phyloP scores from a whole-genome alignment of 2,113 vertebrate genomes.

The Haemorhous mexicanus region DNA sequence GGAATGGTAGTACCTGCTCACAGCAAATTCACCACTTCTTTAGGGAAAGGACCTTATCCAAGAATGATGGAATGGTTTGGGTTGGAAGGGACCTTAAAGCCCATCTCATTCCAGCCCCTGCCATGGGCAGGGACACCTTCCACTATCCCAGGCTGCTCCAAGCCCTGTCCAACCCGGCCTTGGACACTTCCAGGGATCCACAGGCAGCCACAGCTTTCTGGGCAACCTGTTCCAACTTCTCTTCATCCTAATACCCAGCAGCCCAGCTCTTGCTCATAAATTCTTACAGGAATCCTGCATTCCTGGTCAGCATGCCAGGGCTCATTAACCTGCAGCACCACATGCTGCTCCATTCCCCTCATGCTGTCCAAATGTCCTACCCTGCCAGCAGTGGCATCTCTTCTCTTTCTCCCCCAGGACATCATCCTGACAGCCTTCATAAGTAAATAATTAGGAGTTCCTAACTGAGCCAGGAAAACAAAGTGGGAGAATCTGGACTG shows the following conservation, averaged over 20 bases:
- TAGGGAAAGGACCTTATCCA: not conserved
- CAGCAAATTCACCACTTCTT: not conserved
- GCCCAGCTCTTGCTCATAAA: not conserved
- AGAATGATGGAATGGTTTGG: not conserved
- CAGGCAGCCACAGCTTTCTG: not conserved
- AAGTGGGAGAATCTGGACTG: not conserved
- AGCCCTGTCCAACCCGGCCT: rapidly evolving
- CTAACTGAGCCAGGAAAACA: not conserved
- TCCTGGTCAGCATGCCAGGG: not conserved
- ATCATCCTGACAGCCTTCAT: not conserved
- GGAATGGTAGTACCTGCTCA: not conserved
- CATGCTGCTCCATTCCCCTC: rapidly evolving
- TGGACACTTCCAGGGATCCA: not conserved
- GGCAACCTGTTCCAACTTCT: not conserved
- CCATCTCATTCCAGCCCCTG: not conserved
- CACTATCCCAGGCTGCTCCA: not conserved
- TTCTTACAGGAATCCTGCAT: not conserved
- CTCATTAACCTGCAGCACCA: rapidly evolving
- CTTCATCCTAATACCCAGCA: not conserved
- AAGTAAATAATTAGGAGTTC: not conserved
- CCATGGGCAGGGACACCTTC: not conserved
- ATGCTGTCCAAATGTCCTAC: not conserved
- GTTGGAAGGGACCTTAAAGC: not conserved
- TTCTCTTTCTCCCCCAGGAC: rapidly evolving
- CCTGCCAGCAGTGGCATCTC: not conserved